Evolutionary conservation across 2,113 vertebrate species (phyloP).

Genomic region (Petaurus breviceps): DNA sequence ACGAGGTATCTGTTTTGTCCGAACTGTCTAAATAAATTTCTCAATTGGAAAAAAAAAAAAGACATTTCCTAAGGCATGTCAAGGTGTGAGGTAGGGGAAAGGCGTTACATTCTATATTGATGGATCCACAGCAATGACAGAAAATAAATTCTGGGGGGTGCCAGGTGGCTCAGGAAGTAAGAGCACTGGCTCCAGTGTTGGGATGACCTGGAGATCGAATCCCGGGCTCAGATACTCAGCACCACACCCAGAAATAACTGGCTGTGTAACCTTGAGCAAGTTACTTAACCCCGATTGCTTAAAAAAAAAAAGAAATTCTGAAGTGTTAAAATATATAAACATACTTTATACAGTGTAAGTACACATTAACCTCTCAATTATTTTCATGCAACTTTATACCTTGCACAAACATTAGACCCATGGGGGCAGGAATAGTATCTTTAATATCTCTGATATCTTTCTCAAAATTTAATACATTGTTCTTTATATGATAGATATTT

Average conservation of each 20-base stretch:
- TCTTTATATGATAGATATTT: neutral
- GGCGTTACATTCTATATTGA: neutral
- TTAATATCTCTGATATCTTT: neutral
- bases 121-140: neutral
- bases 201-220: too few relatives aligned
- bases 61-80: too few relatives aligned
- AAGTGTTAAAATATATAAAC: neutral
- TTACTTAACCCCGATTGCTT: too few relatives aligned
- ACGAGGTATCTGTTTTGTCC: too few relatives aligned
- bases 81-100: neutral
- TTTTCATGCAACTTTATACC: neutral
- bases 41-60: too few relatives aligned
- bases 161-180: too few relatives aligned
- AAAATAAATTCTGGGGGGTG: neutral
- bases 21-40: too few relatives aligned
- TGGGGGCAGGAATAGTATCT: neutral
- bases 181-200: too few relatives aligned
- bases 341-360: neutral
- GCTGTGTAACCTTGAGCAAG: too few relatives aligned
- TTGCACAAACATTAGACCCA: too few relatives aligned
- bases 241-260: too few relatives aligned
- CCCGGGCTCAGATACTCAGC: too few relatives aligned
- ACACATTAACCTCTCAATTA: neutral
- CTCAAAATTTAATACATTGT: neutral
- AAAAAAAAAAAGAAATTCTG: neutral